Conservation (phyloP, 2,888 invertebrate species). For the Andrena haemorrhoa region DNA sequence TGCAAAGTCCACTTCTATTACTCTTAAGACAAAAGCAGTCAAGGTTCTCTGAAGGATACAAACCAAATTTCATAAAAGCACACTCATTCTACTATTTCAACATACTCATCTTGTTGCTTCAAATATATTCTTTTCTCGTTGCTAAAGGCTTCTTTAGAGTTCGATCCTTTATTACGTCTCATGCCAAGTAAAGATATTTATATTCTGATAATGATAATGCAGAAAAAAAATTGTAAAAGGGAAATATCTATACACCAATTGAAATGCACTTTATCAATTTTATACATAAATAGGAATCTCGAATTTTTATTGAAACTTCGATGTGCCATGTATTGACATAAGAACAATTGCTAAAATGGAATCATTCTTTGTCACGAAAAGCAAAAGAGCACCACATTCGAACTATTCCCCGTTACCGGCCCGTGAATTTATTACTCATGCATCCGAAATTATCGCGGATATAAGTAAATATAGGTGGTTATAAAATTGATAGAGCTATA, state of each 20-base stretch:
- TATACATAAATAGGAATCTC: slow-evolving; percentile 3
- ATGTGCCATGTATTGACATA: slow-evolving; percentile 65
- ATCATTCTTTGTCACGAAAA: slow-evolving; percentile 10
- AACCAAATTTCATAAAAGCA: slow-evolving; percentile 62
- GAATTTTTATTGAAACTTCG: slow-evolving; percentile 40
- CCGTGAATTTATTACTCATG: neutral
- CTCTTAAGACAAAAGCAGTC: slow-evolving; percentile 58
- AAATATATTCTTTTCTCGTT: slow-evolving; percentile 41
- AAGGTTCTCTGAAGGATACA: slow-evolving; percentile 60
- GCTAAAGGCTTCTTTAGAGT: slow-evolving; percentile 35
- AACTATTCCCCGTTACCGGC: neutral
- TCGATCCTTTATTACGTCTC: slow-evolving; percentile 13
- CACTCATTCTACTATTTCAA: slow-evolving; percentile 56
- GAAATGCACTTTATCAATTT: slow-evolving; percentile 40
- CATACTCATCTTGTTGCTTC: slow-evolving; percentile 56
- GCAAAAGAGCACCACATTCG: neutral
- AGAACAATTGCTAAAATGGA: slow-evolving; percentile 55
- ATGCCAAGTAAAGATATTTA: slow-evolving; percentile 24
- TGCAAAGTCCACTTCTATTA: slow-evolving; percentile 60
- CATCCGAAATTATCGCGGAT: neutral
- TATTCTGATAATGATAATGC: slow-evolving; percentile 6
- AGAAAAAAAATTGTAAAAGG: slow-evolving; percentile 11
- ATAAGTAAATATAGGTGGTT: neutral
- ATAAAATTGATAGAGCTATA: neutral
- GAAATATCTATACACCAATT: slow-evolving; percentile 36